Conservation (phyloP, 2,113 vertebrate genomes). For the Ondatra zibethicus region DNA sequence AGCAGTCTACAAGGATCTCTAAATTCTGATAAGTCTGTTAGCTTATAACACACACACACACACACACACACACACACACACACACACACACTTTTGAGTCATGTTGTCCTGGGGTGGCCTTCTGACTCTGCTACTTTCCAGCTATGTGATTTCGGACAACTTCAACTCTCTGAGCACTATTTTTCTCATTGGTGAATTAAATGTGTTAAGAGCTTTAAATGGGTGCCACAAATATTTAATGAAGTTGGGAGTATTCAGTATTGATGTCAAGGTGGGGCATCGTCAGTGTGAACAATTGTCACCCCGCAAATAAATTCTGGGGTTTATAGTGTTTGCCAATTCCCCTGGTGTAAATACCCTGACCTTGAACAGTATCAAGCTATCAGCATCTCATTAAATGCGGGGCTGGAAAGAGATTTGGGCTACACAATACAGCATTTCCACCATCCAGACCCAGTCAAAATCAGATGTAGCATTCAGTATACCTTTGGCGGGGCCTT, state of each 20-base stretch:
- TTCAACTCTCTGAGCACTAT: not conserved
- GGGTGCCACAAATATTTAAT: accelerated
- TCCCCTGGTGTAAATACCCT: not conserved
- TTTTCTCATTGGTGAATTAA: not conserved
- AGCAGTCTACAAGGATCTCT: not conserved
- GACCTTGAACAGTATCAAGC: not conserved
- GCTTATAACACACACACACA: not conserved
- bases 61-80: not conserved
- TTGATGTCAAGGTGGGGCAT: no score
- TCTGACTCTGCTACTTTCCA: not conserved
- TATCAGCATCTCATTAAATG: not conserved
- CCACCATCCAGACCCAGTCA: not conserved
- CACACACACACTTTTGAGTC: not conserved
- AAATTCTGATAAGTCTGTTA: not conserved
- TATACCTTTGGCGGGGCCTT: not conserved
- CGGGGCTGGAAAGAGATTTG: not conserved
- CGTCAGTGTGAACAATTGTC: not conserved
- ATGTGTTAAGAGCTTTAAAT: not conserved
- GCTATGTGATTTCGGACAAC: not conserved
- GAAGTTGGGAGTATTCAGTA: not conserved
- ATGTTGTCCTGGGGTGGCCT: not conserved
- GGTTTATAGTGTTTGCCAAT: not conserved
- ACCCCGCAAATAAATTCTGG: not conserved
- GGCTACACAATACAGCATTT: not conserved
- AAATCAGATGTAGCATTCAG: not conserved